These are phyloP conservation scores for Tenrec ecaudatus DNA, from an alignment of 2,113 vertebrate genomes.

Conservation along the genomic window DNA sequence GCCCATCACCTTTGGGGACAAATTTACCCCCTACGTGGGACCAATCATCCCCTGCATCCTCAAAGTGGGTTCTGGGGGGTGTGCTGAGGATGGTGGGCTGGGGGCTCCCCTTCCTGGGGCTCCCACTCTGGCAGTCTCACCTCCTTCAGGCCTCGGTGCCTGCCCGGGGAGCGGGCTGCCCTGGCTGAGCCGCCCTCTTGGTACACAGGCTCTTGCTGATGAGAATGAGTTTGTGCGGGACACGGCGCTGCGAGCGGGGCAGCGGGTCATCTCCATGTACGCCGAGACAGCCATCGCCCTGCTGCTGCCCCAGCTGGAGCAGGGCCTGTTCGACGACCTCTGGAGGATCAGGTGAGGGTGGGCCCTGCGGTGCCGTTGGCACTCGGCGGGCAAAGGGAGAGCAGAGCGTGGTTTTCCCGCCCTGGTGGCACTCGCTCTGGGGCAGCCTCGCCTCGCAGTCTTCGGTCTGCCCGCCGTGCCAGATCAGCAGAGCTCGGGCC, in stretches of 20 bases:
- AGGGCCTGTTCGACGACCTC: slow-evolving; percentile 97
- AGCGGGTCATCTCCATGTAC: slow-evolving; percentile 98
- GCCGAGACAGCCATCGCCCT: slow-evolving; percentile 97
- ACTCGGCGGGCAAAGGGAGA: too few relatives aligned
- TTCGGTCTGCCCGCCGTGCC: background rate
- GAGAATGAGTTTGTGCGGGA: slow-evolving; percentile 99
- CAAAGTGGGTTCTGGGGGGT: slow-evolving; percentile 90
- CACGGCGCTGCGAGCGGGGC: slow-evolving; percentile 95
- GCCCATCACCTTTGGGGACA: slow-evolving; percentile 98
- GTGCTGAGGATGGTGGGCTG: background rate
- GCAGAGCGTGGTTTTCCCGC: too few relatives aligned
- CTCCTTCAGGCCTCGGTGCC: background rate
- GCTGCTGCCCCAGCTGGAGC: slow-evolving; percentile 97
- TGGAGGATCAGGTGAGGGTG: slow-evolving; percentile 95
- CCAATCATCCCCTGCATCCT: slow-evolving; percentile 99
- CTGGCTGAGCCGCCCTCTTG: slow-evolving; percentile 1
- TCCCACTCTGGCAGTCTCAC: background rate
- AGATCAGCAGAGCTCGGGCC: slow-evolving; percentile 8
- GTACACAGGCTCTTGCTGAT: slow-evolving; percentile 95
- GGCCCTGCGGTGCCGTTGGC: too few relatives aligned
- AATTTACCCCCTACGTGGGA: slow-evolving; percentile 97
- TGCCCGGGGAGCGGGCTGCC: background rate
- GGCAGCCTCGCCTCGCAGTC: background rate
- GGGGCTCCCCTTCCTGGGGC: background rate
- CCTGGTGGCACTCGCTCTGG: too few relatives aligned